Evolutionary conservation across 92 coral and sea anemone species (phyloP), one percentile per base, ranked within the genome.

Genomic region (Phenganax marumi): DNA sequence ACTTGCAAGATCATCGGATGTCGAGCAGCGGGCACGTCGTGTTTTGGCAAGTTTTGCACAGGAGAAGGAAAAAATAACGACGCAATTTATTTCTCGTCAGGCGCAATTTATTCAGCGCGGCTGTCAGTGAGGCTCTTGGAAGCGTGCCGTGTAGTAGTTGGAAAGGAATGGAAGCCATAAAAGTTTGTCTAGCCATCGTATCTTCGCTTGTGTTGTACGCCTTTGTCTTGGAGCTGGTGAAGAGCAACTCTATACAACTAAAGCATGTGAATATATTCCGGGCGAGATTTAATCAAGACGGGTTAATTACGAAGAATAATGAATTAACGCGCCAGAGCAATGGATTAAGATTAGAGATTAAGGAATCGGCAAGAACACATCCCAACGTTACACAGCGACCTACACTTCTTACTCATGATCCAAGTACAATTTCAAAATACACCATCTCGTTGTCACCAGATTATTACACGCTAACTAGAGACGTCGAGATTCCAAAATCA

Each of bases 91-190:
- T 25, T 26, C 8, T 50, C 0, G 47, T 57, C 48, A 19, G 17
- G 78, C 51, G 12, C 49, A 33, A 5, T 66, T 6, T 25, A 66
- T 10, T 66, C 49, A 47, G 72, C 51, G 64, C 48, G 22, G 22
- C 73, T 24, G 47, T 21, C 16, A 17, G 48, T 68, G 26, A 50
- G 26, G 16, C 12, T 68, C 73, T 8, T 18, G 48, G 10, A 13
- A 21, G 48, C 17, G 63, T 8, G 22, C 63, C 17, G 63, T 21
- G 22, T 56, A 56, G 60, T n/a, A 54, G 60, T 72, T 33, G 56
- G 75, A 12, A 8, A 18, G 81, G 21, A 50, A 78, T 78, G 83
- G 51, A 48, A 60, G 83, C 57, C 46, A 78, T 48, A 47, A 78
- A 23, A 63, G 49, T 60, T 58, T 23, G 65, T 46, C 39, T 78